Percentiles rank a stretch among this genome's conserved stretches.
These are phyloP conservation scores for Halocynthia roretzi DNA, from an alignment of 23 tunicate species.

Conservation along the genomic window DNA sequence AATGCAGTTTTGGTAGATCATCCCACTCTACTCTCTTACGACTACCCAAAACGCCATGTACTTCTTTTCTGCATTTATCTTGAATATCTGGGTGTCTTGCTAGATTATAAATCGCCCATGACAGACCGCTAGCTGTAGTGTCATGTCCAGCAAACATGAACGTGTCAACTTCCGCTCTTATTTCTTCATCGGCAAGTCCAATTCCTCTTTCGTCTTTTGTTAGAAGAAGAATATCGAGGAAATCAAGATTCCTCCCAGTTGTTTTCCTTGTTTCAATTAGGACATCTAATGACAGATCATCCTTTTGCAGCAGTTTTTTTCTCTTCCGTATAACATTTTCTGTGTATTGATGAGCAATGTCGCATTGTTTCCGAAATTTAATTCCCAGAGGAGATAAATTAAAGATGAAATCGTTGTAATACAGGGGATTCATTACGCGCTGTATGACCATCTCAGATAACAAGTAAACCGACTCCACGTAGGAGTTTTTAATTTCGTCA, in stretches of 20 bases:
- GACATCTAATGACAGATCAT: background rate
- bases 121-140: slow-evolving; percentile 59
- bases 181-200: slow-evolving; percentile 54
- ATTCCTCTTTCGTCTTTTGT: slow-evolving; percentile 51
- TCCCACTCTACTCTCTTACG: slow-evolving; percentile 2
- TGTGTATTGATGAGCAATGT: slow-evolving; percentile 24
- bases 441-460: background rate
- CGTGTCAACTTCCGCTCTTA: slow-evolving; percentile 68
- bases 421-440: slow-evolving; percentile 28
- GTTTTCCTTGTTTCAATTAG: background rate
- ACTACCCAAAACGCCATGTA: slow-evolving; percentile 16
- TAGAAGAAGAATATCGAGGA: slow-evolving; percentile 42
- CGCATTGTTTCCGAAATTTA: slow-evolving; percentile 22
- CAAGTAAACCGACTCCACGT: slow-evolving; percentile 28
- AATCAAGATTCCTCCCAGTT: slow-evolving; percentile 19
- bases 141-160: slow-evolving; percentile 77
- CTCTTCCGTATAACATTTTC: slow-evolving; percentile 19
- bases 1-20: slow-evolving; percentile 1
- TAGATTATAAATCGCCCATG: slow-evolving; percentile 26
- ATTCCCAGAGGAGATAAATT: slow-evolving; percentile 25
- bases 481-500: slow-evolving; percentile 23
- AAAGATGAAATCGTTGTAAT: slow-evolving; percentile 35
- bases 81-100: slow-evolving; percentile 27
- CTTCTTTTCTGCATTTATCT: slow-evolving; percentile 19
- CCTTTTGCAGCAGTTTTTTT: background rate